These are phyloP conservation scores for Mirza zaza DNA, from an alignment of 2,113 vertebrate genomes.

Conservation along the genomic window DNA sequence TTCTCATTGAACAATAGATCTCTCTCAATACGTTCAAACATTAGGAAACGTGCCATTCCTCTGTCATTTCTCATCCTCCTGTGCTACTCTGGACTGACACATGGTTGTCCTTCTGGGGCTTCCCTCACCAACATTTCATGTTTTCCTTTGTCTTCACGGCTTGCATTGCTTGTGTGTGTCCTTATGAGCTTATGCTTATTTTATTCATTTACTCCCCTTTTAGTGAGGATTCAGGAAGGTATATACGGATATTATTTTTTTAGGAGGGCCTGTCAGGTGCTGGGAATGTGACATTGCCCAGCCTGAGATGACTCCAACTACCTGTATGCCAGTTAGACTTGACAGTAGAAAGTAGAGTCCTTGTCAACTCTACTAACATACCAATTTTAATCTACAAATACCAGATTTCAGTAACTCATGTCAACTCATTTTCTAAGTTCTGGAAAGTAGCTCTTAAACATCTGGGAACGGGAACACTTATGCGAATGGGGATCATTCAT, in stretches of 20 bases:
- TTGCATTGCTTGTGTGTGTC: not conserved
- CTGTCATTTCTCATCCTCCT: not conserved
- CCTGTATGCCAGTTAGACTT: not conserved
- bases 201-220: not conserved
- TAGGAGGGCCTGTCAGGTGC: not conserved
- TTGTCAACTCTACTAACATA: not conserved
- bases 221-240: not conserved
- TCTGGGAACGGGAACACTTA: not conserved
- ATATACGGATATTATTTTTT: not conserved
- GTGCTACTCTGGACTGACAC: not conserved
- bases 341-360: not conserved
- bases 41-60: not conserved
- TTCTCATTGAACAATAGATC: not conserved
- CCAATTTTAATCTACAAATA: not conserved
- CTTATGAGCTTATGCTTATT: not conserved
- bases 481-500: not conserved
- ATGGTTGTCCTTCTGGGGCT: not conserved
- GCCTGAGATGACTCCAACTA: not conserved
- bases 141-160: not conserved
- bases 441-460: not conserved
- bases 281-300: not conserved
- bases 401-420: not conserved
- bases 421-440: constrained; percentile 11
- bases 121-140: not conserved
- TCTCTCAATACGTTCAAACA: not conserved